Base-by-base conservation (phyloP, 2,113 vertebrate species). In the Procavia capensis region DNA sequence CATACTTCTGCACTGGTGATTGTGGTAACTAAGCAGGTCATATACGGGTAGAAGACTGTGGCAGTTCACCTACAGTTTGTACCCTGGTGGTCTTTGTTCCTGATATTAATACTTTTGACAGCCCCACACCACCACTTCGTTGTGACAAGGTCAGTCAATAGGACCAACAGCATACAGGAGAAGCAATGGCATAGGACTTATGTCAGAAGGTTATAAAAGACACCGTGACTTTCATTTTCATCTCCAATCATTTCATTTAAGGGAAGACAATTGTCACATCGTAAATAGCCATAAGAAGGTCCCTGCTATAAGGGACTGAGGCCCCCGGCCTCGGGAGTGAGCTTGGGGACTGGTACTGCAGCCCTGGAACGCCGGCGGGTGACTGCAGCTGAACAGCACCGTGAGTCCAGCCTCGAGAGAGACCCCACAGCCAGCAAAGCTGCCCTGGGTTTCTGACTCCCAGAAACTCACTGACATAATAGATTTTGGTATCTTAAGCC, bases 81-180 rank as follows among this genome's bases (percentile, higher is more conserved):
- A 4, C 2, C 29, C 19, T 41, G 22, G 0, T 1, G 34, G 64
- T 31, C 3, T 10, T 17, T 0, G 2, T 19, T 27, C 20, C n/a
- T 7, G 0, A 19, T 4, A 8, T 17, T 57, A 16, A 27, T 9
- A 31, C 8, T 13, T 89, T 64, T 76, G 16, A 75, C 9, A 50
- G 36, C 5, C 0, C 14, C 45, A 43, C 47, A 3, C 57, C 57
- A 39, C 70, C 22, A 39, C 7, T 39, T 25, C 3, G 11, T 0
- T 61, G 36, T 6, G 31, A 10, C 25, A 59, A 13, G 24, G 34
- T 17, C 61, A 9, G 43, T 50, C 80, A 47, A 0, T 43, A 14
- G 54, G 84, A 94, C 9, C 41, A 70, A 61, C 1, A 20, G 39
- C 57, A 83, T 27, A 36, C 20, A 64, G n/a, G 9, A 80, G 22